Conservation (phyloP, 1,140 invertebrate genomes). For the Cataglyphis hispanica region DNA sequence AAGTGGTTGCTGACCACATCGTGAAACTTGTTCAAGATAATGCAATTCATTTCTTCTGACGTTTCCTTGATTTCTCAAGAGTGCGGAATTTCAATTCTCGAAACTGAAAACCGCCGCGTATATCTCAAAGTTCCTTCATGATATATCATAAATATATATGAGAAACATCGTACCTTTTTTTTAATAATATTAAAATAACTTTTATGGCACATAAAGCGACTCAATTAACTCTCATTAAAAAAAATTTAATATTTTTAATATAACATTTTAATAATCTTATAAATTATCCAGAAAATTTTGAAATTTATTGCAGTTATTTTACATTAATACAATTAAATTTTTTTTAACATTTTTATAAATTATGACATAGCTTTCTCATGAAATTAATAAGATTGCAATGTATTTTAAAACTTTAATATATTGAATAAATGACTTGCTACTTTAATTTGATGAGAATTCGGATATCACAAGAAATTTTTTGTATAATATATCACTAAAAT, state of each 20-base stretch:
- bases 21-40: constrained; percentile 40
- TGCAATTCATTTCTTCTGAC: not conserved
- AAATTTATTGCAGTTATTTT: not conserved
- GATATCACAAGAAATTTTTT: too few relatives aligned
- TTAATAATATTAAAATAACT: not conserved
- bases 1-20: not conserved
- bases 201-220: too few relatives aligned
- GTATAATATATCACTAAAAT: too few relatives aligned
- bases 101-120: not conserved
- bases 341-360: not conserved
- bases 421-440: not conserved
- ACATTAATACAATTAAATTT: not conserved
- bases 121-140: not conserved
- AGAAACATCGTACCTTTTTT: not conserved
- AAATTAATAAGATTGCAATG: not conserved
- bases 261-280: not conserved
- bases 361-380: not conserved
- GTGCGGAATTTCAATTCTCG: constrained; percentile 51
- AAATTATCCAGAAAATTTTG: not conserved
- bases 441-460: not conserved
- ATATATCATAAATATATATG: not conserved
- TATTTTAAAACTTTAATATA: constrained; percentile 15
- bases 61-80: constrained; percentile 38
- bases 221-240: not conserved
- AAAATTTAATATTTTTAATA: constrained; percentile 13